These are phyloP conservation scores for Aegotheles bennettii DNA, from an alignment of 2,113 vertebrate genomes.

Conservation along the genomic window DNA sequence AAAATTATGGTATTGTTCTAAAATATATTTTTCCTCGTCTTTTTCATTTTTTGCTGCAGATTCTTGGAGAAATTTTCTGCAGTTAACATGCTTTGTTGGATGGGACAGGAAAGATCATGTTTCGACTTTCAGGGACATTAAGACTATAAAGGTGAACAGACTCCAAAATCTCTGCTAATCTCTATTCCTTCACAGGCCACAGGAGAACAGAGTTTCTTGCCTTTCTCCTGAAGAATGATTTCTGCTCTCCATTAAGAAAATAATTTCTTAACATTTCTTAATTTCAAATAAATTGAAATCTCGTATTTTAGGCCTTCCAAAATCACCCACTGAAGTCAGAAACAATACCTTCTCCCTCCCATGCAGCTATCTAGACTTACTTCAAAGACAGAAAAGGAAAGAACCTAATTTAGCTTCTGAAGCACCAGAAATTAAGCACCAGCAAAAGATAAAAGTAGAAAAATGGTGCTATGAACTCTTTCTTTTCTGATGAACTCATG, in stretches of 20 bases:
- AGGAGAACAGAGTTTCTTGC: background rate
- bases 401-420: background rate
- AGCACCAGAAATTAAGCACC: background rate
- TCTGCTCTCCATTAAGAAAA: background rate
- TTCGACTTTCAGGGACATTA: background rate
- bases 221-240: background rate
- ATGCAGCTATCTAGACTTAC: background rate
- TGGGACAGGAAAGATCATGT: background rate
- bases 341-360: background rate
- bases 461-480: background rate
- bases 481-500: background rate
- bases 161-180: background rate
- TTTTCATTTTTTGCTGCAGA: background rate
- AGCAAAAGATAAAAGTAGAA: background rate
- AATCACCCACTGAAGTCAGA: background rate
- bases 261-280: too few species aligned
- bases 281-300: background rate
- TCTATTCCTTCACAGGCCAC: background rate
- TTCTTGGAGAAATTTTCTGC: background rate
- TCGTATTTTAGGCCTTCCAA: background rate
- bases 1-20: conserved; percentile 1
- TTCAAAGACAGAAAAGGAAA: background rate
- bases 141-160: background rate
- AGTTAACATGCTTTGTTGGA: background rate
- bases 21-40: background rate